These are phyloP conservation scores for Pandemis cinnamomeana DNA, from an alignment of 2,888 invertebrate genomes.

Conservation along the genomic window DNA sequence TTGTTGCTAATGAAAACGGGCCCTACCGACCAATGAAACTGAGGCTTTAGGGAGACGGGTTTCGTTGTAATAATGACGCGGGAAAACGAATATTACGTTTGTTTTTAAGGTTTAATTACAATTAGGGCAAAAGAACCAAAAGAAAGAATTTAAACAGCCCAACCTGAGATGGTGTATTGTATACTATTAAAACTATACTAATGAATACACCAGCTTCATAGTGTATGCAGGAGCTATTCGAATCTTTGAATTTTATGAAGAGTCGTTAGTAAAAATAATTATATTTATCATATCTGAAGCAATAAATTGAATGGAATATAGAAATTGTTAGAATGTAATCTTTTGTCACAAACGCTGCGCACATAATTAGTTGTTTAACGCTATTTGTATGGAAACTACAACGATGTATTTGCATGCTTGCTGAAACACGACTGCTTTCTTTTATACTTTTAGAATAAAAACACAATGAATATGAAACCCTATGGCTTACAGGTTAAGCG, in stretches of 20 bases:
- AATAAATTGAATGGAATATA: conserved; percentile 31
- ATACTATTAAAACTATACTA: neutral
- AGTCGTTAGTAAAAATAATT: conserved; percentile 13
- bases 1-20: too few species aligned
- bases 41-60: too few species aligned
- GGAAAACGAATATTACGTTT: neutral
- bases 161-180: neutral
- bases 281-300: conserved; percentile 28
- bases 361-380: conserved; percentile 43
- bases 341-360: conserved; percentile 46
- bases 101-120: neutral
- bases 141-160: neutral
- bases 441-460: conserved; percentile 50
- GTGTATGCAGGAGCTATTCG: conserved; percentile 38
- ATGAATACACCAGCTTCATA: conserved; percentile 13
- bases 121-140: conserved; percentile 1
- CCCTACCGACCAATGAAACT: too few species aligned
- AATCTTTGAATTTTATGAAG: conserved; percentile 35
- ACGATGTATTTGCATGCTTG: conserved; percentile 64
- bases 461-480: neutral
- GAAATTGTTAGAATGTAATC: conserved; percentile 31
- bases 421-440: conserved; percentile 64
- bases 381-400: conserved; percentile 53
- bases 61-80: too few species aligned
- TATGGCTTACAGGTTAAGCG: neutral